A percentile compares a stretch with the other conserved stretches of the same genome.
These are phyloP conservation scores for Ceriagrion tenellum DNA, from an alignment of 2,888 invertebrate species.

Conservation along the genomic window DNA sequence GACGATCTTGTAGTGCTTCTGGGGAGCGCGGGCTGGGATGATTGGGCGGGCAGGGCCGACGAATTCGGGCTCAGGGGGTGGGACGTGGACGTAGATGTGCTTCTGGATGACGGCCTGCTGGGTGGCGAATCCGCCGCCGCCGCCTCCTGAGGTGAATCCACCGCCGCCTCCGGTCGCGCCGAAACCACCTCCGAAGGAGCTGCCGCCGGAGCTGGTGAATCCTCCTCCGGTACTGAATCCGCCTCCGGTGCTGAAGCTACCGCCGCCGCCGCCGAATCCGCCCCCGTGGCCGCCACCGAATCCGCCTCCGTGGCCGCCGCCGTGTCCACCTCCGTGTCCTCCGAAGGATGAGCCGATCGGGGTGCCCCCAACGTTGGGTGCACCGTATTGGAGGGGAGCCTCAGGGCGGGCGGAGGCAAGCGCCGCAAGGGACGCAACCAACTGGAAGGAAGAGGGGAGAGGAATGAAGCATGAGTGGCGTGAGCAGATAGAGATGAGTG, in stretches of 20 bases:
- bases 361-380: constrained; percentile 70
- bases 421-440: constrained; percentile 73
- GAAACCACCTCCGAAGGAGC: background rate
- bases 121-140: constrained; percentile 73
- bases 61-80: constrained; percentile 90
- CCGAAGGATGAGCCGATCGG: constrained; percentile 69
- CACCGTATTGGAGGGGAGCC: constrained; percentile 60
- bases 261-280: constrained; percentile 74
- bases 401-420: constrained; percentile 73
- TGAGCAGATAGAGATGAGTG: no score
- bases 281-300: constrained; percentile 75
- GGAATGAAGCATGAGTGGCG: background rate
- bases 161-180: constrained; percentile 69
- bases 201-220: constrained; percentile 71
- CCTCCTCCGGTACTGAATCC: constrained; percentile 71
- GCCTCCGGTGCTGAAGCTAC: constrained; percentile 71
- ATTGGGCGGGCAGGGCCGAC: constrained; percentile 84
- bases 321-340: constrained; percentile 57
- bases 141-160: constrained; percentile 67
- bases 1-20: constrained; percentile 95
- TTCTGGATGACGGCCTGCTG: constrained; percentile 86
- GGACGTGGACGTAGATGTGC: constrained; percentile 94
- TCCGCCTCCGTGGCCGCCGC: constrained; percentile 71
- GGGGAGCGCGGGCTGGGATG: constrained; percentile 82
- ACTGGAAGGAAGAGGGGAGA: constrained; percentile 70